These are phyloP conservation scores for Sminthopsis crassicaudata DNA, from an alignment of 2,113 vertebrate species.

Conservation along the genomic window DNA sequence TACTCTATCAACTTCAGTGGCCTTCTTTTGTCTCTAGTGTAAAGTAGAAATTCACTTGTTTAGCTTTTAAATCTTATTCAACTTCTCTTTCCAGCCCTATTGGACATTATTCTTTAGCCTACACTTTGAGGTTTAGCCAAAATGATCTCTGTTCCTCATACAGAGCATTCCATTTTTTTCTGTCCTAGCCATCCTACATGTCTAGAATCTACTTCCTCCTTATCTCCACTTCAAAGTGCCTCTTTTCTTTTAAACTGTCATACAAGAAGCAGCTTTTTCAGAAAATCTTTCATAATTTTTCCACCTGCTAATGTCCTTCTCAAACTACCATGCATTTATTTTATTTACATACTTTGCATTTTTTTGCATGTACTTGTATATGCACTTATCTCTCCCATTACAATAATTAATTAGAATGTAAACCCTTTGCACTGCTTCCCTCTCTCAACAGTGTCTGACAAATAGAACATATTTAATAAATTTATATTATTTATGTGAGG, in stretches of 20 bases:
- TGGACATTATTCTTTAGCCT: neutral
- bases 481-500: too few species aligned
- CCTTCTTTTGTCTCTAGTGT: neutral
- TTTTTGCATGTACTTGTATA: neutral
- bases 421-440: too few species aligned
- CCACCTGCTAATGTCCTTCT: neutral
- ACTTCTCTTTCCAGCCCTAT: neutral
- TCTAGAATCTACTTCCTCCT: neutral
- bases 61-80: neutral
- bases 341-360: neutral
- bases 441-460: too few species aligned
- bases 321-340: neutral
- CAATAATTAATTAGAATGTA: too few species aligned
- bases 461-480: neutral
- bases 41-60: neutral
- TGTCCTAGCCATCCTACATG: neutral
- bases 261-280: neutral
- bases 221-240: neutral
- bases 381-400: neutral
- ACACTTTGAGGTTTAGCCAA: neutral
- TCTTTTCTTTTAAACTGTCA: neutral
- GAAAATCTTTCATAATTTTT: too few species aligned
- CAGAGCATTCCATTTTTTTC: neutral
- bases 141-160: neutral
- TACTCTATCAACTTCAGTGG: neutral